Conservation (phyloP, 1,140 invertebrate species). For the Wiebesia pumilae region DNA sequence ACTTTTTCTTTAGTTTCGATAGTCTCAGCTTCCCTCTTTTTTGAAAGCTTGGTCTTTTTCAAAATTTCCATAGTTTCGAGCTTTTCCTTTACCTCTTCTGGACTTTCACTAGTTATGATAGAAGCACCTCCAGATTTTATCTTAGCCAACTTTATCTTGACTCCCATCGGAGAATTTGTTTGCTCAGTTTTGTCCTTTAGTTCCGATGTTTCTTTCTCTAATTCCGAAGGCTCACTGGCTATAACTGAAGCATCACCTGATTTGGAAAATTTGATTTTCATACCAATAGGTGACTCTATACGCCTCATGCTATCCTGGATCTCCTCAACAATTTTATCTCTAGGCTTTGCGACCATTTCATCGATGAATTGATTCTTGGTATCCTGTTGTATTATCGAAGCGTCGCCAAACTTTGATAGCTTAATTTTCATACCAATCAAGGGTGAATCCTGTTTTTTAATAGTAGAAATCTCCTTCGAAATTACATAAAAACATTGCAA, state of each 20-base stretch:
- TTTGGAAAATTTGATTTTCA: slow-evolving; percentile 70
- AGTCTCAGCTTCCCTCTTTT: slow-evolving; percentile 60
- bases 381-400: slow-evolving; percentile 68
- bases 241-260: slow-evolving; percentile 68
- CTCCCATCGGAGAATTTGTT: slow-evolving; percentile 67
- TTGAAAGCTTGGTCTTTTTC: slow-evolving; percentile 63
- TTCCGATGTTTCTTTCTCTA: slow-evolving; percentile 41
- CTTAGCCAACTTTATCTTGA: slow-evolving; percentile 70
- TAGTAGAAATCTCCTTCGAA: slow-evolving; percentile 31
- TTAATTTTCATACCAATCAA: slow-evolving; percentile 72
- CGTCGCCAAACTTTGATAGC: slow-evolving; percentile 70
- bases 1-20: slow-evolving; percentile 55
- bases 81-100: slow-evolving; percentile 63
- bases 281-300: slow-evolving; percentile 68
- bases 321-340: slow-evolving; percentile 16
- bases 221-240: slow-evolving; percentile 51
- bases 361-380: slow-evolving; percentile 50
- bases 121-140: slow-evolving; percentile 62
- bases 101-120: slow-evolving; percentile 59
- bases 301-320: slow-evolving; percentile 33
- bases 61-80: slow-evolving; percentile 59
- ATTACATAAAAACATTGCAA: slow-evolving; percentile 17
- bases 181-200: slow-evolving; percentile 57
- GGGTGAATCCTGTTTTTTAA: slow-evolving; percentile 65
- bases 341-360: background rate